Evolutionary conservation across 2,888 invertebrate species (phyloP).

Genomic region (Torymus aiolomorphi): DNA sequence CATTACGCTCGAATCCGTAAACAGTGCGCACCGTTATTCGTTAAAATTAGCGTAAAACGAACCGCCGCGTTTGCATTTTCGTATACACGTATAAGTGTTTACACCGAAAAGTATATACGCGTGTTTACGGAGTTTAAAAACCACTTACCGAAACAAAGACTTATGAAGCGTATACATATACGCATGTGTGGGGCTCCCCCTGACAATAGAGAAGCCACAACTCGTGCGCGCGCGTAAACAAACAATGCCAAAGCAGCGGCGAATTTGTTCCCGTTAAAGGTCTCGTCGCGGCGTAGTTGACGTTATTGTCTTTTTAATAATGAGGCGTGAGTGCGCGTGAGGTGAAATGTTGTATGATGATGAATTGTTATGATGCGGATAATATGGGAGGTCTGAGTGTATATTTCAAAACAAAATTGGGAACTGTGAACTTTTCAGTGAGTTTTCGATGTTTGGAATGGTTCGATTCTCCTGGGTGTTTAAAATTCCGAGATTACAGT

Average conservation of each 20-base stretch:
- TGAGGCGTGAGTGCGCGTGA: background rate
- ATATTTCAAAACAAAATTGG: too few relatives aligned
- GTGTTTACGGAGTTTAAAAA: constrained; percentile 23
- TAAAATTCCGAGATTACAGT: too few relatives aligned
- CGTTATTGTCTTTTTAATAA: constrained; percentile 1
- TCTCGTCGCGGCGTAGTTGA: background rate
- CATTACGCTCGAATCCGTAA: too few relatives aligned
- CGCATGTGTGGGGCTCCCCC: background rate
- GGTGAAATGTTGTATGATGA: background rate
- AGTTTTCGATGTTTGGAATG: too few relatives aligned
- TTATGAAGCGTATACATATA: background rate
- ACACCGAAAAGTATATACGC: background rate
- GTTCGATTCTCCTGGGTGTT: too few relatives aligned
- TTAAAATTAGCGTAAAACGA: too few relatives aligned
- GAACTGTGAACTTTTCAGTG: too few relatives aligned
- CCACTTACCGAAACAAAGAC: constrained; percentile 32
- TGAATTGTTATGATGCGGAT: too few relatives aligned
- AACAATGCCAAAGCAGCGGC: constrained; percentile 10
- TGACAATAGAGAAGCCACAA: constrained; percentile 27
- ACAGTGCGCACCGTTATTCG: too few relatives aligned
- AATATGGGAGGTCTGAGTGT: too few relatives aligned
- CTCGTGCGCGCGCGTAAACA: constrained; percentile 27
- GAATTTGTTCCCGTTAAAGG: constrained; percentile 14
- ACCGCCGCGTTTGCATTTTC: too few relatives aligned
- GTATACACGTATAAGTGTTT: too few relatives aligned